Evolutionary conservation across 1,140 invertebrate species (phyloP).

Genomic region (Zaprionus nigranus): DNA sequence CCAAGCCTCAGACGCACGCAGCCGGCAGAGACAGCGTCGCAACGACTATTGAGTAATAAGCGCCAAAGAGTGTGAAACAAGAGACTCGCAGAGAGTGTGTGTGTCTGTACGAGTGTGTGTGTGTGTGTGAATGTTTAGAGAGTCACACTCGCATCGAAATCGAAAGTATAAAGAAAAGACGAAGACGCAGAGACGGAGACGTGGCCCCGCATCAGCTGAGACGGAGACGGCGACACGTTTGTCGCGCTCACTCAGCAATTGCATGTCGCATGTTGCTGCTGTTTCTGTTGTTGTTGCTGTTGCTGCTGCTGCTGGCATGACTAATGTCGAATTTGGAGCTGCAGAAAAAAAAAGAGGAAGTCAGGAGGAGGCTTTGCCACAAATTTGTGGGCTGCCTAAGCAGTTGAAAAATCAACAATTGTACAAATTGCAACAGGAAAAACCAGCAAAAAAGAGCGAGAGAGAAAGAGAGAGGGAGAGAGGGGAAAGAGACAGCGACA

Average conservation of each 20-base stretch:
- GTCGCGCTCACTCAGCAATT: conserved; percentile 47
- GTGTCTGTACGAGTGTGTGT: conserved; percentile 13
- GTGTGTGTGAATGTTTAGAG: conserved; percentile 45
- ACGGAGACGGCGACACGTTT: conserved; percentile 32
- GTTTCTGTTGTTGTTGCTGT: conserved; percentile 2
- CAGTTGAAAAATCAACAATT: conserved; percentile 66
- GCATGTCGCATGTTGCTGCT: conserved; percentile 38
- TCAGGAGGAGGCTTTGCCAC: conserved; percentile 40
- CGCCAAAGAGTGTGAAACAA: conserved; percentile 61
- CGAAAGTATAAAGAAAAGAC: conserved; percentile 75
- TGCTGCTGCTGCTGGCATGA: conserved; percentile 33
- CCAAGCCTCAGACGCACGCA: conserved; percentile 31
- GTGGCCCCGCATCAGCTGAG: conserved; percentile 33
- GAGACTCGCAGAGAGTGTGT: conserved; percentile 14
- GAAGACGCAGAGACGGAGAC: conserved; percentile 11
- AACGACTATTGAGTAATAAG: conserved; percentile 75
- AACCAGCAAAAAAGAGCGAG: conserved; percentile 37
- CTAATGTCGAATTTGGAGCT: conserved; percentile 52
- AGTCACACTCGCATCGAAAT: conserved; percentile 66
- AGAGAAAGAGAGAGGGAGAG: not conserved
- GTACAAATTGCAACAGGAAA: conserved; percentile 76
- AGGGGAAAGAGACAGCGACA: too few species aligned
- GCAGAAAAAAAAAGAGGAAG: conserved; percentile 47
- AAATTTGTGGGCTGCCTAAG: conserved; percentile 65
- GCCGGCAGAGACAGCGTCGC: conserved; percentile 37